phyloP scores from a whole-genome alignment of 2,113 vertebrate genomes.

The Sylvia atricapilla region DNA sequence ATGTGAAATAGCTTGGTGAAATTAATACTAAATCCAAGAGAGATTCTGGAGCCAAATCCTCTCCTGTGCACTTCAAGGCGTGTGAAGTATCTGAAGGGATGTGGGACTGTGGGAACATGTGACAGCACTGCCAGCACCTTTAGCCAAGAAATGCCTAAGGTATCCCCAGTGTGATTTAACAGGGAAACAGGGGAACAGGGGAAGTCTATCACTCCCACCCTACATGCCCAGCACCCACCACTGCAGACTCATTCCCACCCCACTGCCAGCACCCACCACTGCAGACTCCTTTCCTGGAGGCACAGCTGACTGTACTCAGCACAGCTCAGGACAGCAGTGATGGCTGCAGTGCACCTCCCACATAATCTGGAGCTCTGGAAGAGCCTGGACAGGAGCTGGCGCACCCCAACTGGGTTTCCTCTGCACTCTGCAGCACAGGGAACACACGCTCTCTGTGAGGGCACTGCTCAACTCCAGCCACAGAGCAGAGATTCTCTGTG shows the following conservation, averaged over 20 bases:
- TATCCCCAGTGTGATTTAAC: background rate
- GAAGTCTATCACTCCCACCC: background rate
- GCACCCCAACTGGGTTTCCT: background rate
- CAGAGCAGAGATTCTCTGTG: background rate
- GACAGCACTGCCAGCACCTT: background rate
- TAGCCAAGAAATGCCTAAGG: background rate
- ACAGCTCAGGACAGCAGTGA: background rate
- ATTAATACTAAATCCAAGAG: background rate
- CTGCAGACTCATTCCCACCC: background rate
- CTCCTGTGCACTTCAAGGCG: background rate
- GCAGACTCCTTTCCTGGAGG: background rate
- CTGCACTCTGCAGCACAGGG: background rate
- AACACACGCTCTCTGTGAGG: accelerated
- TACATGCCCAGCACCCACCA: background rate
- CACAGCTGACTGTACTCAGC: background rate
- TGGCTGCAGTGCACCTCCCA: background rate
- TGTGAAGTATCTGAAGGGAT: background rate
- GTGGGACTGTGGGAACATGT: accelerated
- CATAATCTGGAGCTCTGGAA: background rate
- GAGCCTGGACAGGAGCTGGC: background rate
- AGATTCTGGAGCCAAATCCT: background rate
- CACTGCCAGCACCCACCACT: background rate
- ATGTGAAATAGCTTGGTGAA: background rate
- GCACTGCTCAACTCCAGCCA: background rate
- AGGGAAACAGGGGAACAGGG: background rate